Evolutionary conservation across 1,140 invertebrate species (phyloP), one percentile per base, ranked within the genome.

Genomic region (Eueides isabella): DNA sequence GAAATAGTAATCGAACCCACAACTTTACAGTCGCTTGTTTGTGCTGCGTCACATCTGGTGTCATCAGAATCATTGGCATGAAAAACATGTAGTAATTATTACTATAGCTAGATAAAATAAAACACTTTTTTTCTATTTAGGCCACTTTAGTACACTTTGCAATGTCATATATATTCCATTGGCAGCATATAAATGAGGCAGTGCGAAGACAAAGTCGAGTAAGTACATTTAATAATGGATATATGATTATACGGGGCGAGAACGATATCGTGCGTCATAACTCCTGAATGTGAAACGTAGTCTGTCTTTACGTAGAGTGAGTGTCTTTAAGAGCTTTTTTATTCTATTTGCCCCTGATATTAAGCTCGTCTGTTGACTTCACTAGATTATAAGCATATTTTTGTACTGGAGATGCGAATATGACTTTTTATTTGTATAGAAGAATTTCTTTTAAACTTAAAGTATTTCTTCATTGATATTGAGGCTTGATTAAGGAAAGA

Each of bases 171-270:
- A 77, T 74, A 77, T 35, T 66, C 33, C 75, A 75, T 64, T 33
- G 28, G 31, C 66, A 44, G 75, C 71, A 76, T 76, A 79, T 66
- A 35, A 77, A 77, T 72, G 62, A 79, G 65, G 70, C 48, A 19
- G 11, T 30, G 61, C 23, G 19, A 61, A 71, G 68, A 61, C 31
- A 69, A 61, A 35, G 55, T 55, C 35, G 26, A 71, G 67, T 61
- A 55, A 55, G 48, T 72, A 76, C 74, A 72, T 67, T 62, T 69
- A 76, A 79, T 79, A 79, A 76, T 79, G 77, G 74, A 65, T 73
- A 71, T 73, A 79, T 72, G 74, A 76, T 79, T 79, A 75, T 74
- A 65, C 44, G 68, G 77, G 71, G 71, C 48, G 77, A 67, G 72
- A 73, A 75, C 70, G 77, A 75, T 67, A 63, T 70, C 63, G 33